Percentiles rank a stretch among this genome's conserved stretches.
These are phyloP conservation scores for Sialia sialis DNA, from an alignment of 2,113 vertebrate species.

Conservation along the genomic window DNA sequence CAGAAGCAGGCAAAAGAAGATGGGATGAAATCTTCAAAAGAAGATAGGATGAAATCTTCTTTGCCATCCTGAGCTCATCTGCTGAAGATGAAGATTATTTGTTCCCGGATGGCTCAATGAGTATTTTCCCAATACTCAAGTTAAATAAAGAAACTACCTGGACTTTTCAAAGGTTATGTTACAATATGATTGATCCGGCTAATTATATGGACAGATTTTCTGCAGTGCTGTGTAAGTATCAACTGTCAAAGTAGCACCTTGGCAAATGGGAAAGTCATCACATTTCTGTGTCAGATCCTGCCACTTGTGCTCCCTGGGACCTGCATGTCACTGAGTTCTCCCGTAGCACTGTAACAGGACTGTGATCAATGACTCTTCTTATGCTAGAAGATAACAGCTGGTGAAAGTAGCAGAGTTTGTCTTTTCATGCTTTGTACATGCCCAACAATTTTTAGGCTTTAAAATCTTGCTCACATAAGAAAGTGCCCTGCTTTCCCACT, in stretches of 20 bases:
- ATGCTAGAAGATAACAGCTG: neutral
- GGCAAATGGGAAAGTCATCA: conserved; percentile 15
- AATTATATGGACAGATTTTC: neutral
- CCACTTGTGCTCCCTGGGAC: conserved; percentile 8
- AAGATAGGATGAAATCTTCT: neutral
- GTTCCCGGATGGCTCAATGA: neutral
- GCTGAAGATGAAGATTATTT: neutral
- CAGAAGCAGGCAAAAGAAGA: neutral
- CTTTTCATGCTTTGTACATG: neutral
- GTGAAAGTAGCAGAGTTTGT: neutral
- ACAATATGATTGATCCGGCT: neutral
- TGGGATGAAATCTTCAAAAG: neutral
- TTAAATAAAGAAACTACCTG: neutral
- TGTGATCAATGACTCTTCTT: neutral
- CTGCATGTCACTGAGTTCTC: neutral
- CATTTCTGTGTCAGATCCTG: neutral
- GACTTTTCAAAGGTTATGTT: neutral
- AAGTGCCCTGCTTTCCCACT: neutral
- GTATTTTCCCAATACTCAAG: neutral
- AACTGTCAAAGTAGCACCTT: neutral
- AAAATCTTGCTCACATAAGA: neutral
- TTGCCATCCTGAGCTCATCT: neutral
- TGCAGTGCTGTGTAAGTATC: neutral
- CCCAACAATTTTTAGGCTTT: neutral
- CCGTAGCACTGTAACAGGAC: neutral